A percentile compares a stretch with the other conserved stretches of the same genome.
Evolutionary conservation across 1,140 invertebrate species (phyloP).

Genomic region (Anoplophora glabripennis): DNA sequence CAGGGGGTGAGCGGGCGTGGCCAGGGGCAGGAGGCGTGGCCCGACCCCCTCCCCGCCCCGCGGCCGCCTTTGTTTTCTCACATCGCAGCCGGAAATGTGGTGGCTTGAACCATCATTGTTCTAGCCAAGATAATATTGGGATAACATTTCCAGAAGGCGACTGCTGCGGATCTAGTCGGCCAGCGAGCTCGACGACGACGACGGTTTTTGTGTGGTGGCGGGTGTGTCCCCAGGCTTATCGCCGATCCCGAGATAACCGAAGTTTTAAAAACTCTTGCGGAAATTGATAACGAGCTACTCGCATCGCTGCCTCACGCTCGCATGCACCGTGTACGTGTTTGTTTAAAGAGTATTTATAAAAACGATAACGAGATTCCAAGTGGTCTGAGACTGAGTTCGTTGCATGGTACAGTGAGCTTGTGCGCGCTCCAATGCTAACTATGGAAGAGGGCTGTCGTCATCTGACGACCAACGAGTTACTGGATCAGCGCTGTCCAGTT

Average conservation of each 20-base stretch:
- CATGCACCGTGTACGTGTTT: too few species aligned
- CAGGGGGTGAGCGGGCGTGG: slow-evolving; percentile 39
- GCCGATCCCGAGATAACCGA: too few species aligned
- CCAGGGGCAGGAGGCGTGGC: slow-evolving; percentile 21
- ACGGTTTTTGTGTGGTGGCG: too few species aligned
- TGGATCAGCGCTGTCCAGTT: slow-evolving; percentile 9
- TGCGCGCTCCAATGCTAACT: slow-evolving; percentile 34
- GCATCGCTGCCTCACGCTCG: too few species aligned
- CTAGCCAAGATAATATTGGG: slow-evolving; percentile 50
- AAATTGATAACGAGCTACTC: too few species aligned
- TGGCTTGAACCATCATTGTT: slow-evolving; percentile 51
- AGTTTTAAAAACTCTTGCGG: too few species aligned
- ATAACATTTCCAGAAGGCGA: slow-evolving; percentile 48
- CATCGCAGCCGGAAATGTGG: slow-evolving; percentile 49
- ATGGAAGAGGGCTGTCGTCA: slow-evolving; percentile 43
- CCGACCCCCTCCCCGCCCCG: slow-evolving; percentile 26
- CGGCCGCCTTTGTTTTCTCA: slow-evolving; percentile 48
- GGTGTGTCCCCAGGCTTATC: too few species aligned
- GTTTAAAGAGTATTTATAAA: too few species aligned
- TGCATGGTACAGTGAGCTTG: neutral
- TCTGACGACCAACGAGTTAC: slow-evolving; percentile 25
- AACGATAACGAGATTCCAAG: too few species aligned
- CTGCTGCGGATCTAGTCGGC: slow-evolving; percentile 28
- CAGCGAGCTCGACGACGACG: neutral
- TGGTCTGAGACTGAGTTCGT: too few species aligned